Percentiles rank a stretch among this genome's conserved stretches.
These are phyloP conservation scores for Trissoscelio sp. DNA, from an alignment of 2,888 invertebrate species.

Conservation along the genomic window DNA sequence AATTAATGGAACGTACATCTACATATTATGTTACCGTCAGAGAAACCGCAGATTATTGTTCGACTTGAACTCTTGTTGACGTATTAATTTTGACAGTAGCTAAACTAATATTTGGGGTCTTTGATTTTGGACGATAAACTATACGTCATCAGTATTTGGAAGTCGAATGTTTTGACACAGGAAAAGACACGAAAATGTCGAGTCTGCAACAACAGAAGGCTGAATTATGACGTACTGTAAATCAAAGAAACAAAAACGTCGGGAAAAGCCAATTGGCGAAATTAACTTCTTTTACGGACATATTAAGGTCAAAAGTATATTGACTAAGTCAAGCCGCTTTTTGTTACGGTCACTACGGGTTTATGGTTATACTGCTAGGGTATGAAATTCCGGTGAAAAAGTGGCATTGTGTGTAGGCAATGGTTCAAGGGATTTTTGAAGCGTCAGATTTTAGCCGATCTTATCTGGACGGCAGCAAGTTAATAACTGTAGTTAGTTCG, in stretches of 20 bases:
- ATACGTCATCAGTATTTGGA: neutral
- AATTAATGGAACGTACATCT: neutral
- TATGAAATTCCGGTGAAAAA: slow-evolving; percentile 29
- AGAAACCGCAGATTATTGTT: slow-evolving; percentile 3
- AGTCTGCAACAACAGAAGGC: neutral
- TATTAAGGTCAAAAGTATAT: slow-evolving; percentile 25
- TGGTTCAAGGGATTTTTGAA: slow-evolving; percentile 41
- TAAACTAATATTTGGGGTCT: slow-evolving; percentile 8
- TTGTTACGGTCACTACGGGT: slow-evolving; percentile 43
- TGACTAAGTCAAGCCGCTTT: slow-evolving; percentile 40
- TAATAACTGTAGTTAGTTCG: slow-evolving; percentile 35
- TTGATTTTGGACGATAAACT: slow-evolving; percentile 13
- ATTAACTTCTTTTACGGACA: slow-evolving; percentile 46
- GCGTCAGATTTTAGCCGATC: slow-evolving; percentile 26
- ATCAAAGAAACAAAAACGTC: slow-evolving; percentile 9
- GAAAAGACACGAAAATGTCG: neutral
- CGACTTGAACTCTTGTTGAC: neutral
- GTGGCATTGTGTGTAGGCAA: slow-evolving; percentile 20
- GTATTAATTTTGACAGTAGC: neutral
- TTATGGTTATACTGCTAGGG: slow-evolving; percentile 25
- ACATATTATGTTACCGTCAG: neutral
- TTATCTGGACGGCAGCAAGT: slow-evolving; percentile 38
- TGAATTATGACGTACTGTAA: slow-evolving; percentile 12
- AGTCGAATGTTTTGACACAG: slow-evolving; percentile 18
- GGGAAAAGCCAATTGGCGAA: slow-evolving; percentile 28